Percentiles rank a stretch among this genome's conserved stretches.
phyloP scores from a whole-genome alignment of 1,140 invertebrate genomes.

The Platyscapa corneri region DNA sequence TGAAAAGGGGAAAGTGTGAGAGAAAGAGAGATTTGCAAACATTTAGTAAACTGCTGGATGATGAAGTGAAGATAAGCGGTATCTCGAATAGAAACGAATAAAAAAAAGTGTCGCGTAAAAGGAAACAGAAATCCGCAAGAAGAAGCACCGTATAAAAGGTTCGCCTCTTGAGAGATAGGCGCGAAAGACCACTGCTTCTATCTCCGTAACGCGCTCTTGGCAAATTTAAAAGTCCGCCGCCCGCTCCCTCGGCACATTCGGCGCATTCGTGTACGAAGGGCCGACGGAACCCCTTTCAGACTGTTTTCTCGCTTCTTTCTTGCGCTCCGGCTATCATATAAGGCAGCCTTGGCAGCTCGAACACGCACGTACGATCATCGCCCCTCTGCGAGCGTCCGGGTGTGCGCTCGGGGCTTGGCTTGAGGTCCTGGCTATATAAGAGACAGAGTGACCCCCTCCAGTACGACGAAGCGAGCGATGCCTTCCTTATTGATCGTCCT shows the following conservation, averaged over 20 bases:
- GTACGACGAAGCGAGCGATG: conserved; percentile 54
- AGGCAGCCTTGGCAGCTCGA: conserved; percentile 62
- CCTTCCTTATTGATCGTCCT: conserved; percentile 75
- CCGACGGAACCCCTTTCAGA: conserved; percentile 68
- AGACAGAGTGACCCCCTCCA: conserved; percentile 66
- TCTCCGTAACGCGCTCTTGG: background rate
- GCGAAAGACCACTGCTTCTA: conserved; percentile 38
- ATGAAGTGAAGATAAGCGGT: background rate
- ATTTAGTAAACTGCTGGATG: background rate
- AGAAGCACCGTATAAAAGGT: conserved; percentile 2
- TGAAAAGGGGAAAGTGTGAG: background rate
- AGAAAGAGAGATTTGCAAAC: background rate
- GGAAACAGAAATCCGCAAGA: background rate
- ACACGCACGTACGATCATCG: background rate
- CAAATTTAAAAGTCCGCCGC: conserved; percentile 7
- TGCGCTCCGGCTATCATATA: conserved; percentile 66
- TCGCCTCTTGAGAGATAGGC: background rate
- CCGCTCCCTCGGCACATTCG: conserved; percentile 47
- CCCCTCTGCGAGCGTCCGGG: background rate
- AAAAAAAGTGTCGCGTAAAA: background rate
- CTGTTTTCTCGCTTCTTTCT: conserved; percentile 75
- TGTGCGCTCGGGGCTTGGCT: conserved; percentile 64
- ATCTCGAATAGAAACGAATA: background rate
- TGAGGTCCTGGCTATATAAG: conserved; percentile 63
- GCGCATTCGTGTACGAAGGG: background rate